These are phyloP conservation scores for Nanorana parkeri DNA, from an alignment of 2,113 vertebrate genomes.

Conservation along the genomic window DNA sequence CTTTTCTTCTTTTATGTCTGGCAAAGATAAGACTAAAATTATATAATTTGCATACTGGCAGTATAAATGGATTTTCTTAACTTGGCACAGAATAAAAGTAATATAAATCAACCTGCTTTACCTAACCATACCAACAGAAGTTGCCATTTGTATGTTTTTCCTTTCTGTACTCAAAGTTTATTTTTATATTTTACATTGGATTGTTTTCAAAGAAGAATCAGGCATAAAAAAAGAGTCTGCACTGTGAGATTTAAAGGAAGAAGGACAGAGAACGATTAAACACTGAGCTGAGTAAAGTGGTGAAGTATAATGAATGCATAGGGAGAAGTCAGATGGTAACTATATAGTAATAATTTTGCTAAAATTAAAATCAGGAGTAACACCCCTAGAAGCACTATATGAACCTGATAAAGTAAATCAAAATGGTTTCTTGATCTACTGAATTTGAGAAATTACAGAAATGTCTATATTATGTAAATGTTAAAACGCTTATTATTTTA, in stretches of 20 bases:
- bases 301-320: too few species aligned
- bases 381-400: too few species aligned
- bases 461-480: too few species aligned
- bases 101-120: constrained; percentile 1
- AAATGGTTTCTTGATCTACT: too few species aligned
- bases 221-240: background rate
- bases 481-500: too few species aligned
- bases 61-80: background rate
- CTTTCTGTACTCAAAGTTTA: background rate
- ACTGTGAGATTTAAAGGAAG: background rate
- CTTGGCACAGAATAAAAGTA: background rate
- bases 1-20: background rate
- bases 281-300: too few species aligned
- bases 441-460: too few species aligned
- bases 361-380: too few species aligned
- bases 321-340: too few species aligned
- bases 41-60: constrained; percentile 1
- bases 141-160: background rate
- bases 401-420: too few species aligned
- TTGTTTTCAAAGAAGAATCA: background rate
- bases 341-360: too few species aligned
- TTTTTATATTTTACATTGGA: background rate
- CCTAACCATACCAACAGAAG: background rate
- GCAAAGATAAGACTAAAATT: background rate
- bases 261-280: background rate